These are phyloP conservation scores for Daboia siamensis DNA, from an alignment of 2,113 vertebrate species.

Conservation along the genomic window DNA sequence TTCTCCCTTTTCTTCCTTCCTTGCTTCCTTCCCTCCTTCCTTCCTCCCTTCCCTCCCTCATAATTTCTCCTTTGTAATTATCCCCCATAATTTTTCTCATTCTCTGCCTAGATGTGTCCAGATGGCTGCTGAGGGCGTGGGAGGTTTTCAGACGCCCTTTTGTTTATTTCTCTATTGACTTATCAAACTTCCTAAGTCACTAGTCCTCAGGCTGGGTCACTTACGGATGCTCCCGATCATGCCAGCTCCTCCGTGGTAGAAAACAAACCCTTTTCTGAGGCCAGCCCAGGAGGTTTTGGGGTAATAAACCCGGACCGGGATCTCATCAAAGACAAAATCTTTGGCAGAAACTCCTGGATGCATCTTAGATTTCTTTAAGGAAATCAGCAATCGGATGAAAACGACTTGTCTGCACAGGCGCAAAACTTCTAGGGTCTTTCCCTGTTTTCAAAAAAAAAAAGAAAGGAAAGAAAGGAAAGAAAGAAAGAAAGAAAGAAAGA, in stretches of 20 bases:
- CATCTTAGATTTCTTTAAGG: not conserved
- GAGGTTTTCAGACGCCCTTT: not conserved
- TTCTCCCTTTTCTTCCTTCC: too few species aligned
- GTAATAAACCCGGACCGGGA: conserved; percentile 73
- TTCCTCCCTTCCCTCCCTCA: too few species aligned
- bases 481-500: too few species aligned
- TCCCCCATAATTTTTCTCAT: not conserved
- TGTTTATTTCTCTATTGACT: not conserved
- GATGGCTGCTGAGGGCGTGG: too few species aligned
- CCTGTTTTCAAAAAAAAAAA: not conserved
- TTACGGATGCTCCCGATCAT: conserved; percentile 73
- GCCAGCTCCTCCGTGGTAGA: conserved; percentile 74
- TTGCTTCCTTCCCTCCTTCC: too few species aligned
- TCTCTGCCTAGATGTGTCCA: too few species aligned
- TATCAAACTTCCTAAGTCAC: accelerated
- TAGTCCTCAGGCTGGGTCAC: not conserved
- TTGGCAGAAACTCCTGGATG: not conserved
- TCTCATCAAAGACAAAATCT: not conserved
- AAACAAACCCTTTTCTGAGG: conserved; percentile 67
- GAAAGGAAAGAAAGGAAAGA: not conserved
- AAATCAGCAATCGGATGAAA: not conserved
- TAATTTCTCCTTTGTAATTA: not conserved
- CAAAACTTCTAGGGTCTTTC: not conserved
- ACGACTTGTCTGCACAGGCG: not conserved
- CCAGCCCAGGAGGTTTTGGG: conserved; percentile 49